Percentiles rank a stretch among this genome's conserved stretches.
Evolutionary conservation across 2,797 vertebrate species (phyloP).

Genomic region (Champsocephalus esox): DNA sequence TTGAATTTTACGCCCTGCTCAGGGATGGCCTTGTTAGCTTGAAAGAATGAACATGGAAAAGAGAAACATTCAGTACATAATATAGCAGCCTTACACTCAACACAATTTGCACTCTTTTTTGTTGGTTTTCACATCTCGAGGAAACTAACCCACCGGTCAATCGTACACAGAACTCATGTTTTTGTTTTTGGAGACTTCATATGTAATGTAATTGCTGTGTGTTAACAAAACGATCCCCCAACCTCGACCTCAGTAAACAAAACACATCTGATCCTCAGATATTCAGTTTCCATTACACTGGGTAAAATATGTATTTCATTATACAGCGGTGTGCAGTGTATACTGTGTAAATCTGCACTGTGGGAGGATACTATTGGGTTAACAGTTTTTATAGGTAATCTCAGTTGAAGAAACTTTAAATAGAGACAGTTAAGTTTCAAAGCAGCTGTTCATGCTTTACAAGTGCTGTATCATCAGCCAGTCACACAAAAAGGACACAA

Average conservation of each 20-base stretch:
- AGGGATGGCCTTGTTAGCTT: conserved; percentile 97
- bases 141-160: conserved; percentile 77
- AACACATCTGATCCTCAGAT: conserved; percentile 49
- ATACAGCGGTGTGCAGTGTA: conserved; percentile 43
- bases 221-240: conserved; percentile 56
- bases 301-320: conserved; percentile 54
- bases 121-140: conserved; percentile 78
- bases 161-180: conserved; percentile 42
- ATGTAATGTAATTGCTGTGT: conserved; percentile 47
- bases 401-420: conserved; percentile 61
- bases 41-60: conserved; percentile 90
- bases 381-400: conserved; percentile 52
- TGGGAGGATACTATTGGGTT: conserved; percentile 46
- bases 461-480: conserved; percentile 70
- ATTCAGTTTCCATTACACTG: conserved; percentile 57
- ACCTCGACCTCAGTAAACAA: conserved; percentile 36
- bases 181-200: conserved; percentile 42
- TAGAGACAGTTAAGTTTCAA: conserved; percentile 81
- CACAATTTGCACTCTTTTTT: conserved; percentile 90
- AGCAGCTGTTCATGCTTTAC: conserved; percentile 81
- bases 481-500: conserved; percentile 56
- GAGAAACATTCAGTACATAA: conserved; percentile 82
- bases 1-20: conserved; percentile 91
- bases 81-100: conserved; percentile 91
- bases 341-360: conserved; percentile 58